Percentiles rank a stretch among this genome's conserved stretches.
Evolutionary conservation across 1,140 invertebrate genomes (phyloP).

Genomic region (Apis cerana): DNA sequence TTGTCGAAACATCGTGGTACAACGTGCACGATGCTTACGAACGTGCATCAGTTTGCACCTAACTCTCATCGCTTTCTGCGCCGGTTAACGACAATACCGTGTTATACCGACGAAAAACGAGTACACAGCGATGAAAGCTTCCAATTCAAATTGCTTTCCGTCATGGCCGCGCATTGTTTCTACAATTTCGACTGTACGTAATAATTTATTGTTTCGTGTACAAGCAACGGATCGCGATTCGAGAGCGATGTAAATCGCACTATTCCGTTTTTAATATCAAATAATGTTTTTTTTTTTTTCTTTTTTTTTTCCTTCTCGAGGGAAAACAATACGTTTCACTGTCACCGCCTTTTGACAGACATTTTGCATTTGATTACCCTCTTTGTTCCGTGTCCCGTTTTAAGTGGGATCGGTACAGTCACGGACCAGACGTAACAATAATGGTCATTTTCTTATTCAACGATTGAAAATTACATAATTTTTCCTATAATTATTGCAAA

Average conservation of each 20-base stretch:
- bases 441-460: too few relatives aligned
- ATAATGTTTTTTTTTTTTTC: not conserved
- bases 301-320: too few relatives aligned
- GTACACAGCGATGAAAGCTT: not conserved
- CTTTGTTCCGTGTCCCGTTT: not conserved
- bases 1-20: slow-evolving; percentile 57
- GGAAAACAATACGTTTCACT: not conserved
- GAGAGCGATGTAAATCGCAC: not conserved
- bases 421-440: not conserved
- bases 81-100: slow-evolving; percentile 22
- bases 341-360: not conserved
- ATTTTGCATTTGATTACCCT: not conserved
- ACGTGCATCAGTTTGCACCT: slow-evolving; percentile 53
- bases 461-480: not conserved
- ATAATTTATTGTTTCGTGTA: not conserved
- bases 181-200: not conserved
- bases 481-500: too few relatives aligned
- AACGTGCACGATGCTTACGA: slow-evolving; percentile 44
- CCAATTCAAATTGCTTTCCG: not conserved
- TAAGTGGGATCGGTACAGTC: not conserved
- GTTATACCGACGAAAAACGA: not conserved
- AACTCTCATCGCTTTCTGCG: slow-evolving; percentile 48
- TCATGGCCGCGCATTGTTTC: not conserved
- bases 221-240: not conserved
- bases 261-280: not conserved